These are phyloP conservation scores for Grus americana DNA, from an alignment of 2,113 vertebrate genomes.

Conservation along the genomic window DNA sequence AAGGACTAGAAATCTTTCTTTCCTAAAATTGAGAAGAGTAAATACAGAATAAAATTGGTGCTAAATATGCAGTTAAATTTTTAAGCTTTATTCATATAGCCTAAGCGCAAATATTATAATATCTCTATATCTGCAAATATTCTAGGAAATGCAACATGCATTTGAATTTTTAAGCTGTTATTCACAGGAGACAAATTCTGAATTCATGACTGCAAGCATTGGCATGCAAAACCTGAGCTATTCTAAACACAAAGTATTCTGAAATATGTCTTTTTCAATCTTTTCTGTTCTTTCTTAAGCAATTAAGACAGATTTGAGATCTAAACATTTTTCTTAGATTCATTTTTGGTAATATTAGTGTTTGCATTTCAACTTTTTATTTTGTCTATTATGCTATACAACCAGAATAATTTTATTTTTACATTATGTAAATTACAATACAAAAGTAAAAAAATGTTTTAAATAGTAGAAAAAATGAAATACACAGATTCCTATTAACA, in stretches of 20 bases:
- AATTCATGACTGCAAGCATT: neutral
- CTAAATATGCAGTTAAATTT: neutral
- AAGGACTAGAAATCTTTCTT: neutral
- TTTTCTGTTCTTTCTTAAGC: neutral
- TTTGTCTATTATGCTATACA: neutral
- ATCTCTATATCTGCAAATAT: neutral
- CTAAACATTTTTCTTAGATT: neutral
- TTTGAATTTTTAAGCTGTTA: neutral
- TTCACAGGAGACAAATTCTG: neutral
- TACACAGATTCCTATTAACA: neutral
- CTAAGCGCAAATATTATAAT: neutral
- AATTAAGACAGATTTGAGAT: neutral
- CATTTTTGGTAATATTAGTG: neutral
- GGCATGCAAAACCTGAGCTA: neutral
- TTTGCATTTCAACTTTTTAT: neutral
- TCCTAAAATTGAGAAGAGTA: neutral
- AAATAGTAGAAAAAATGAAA: neutral
- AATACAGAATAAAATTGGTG: neutral
- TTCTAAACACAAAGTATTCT: neutral
- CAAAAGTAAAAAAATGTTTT: neutral
- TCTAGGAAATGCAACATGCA: neutral
- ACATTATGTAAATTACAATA: neutral
- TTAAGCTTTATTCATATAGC: neutral
- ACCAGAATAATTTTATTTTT: neutral
- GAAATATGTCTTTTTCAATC: neutral